phyloP scores from a whole-genome alignment of 2,888 invertebrate species.

The Synanthedon andrenaeformis region DNA sequence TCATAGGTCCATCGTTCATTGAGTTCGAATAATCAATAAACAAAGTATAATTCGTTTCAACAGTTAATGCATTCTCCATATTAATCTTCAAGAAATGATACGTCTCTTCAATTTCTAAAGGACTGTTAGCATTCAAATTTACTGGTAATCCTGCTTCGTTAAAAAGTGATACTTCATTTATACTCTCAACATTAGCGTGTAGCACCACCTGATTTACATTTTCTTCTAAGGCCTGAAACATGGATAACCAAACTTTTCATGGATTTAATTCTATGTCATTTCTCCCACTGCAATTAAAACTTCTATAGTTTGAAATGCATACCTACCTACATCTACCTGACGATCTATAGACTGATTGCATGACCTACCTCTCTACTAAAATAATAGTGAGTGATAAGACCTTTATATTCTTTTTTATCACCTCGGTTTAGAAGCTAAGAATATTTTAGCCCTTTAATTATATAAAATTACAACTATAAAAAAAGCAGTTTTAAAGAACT shows the following conservation, averaged over 20 bases:
- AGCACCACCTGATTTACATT: conserved; percentile 48
- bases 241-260: not conserved
- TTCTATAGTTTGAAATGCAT: too few relatives aligned
- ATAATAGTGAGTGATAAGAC: too few relatives aligned
- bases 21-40: conserved; percentile 53
- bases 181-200: conserved; percentile 57
- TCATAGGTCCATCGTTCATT: conserved; percentile 65
- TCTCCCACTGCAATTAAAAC: too few relatives aligned
- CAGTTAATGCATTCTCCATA: conserved; percentile 24
- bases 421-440: too few relatives aligned
- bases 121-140: conserved; percentile 10
- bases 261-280: too few relatives aligned
- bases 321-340: not conserved
- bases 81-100: conserved; percentile 57
- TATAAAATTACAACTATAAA: too few relatives aligned
- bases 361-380: too few relatives aligned
- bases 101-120: conserved; percentile 29
- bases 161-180: conserved; percentile 23
- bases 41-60: conserved; percentile 42
- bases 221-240: conserved; percentile 25
- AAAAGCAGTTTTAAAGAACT: too few relatives aligned
- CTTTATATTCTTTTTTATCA: too few relatives aligned
- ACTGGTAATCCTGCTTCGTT: conserved; percentile 15
- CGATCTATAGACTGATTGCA: too few relatives aligned
- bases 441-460: too few relatives aligned